These are phyloP conservation scores for Dicrostonyx torquatus DNA, from an alignment of 2,797 vertebrate species.

Conservation along the genomic window DNA sequence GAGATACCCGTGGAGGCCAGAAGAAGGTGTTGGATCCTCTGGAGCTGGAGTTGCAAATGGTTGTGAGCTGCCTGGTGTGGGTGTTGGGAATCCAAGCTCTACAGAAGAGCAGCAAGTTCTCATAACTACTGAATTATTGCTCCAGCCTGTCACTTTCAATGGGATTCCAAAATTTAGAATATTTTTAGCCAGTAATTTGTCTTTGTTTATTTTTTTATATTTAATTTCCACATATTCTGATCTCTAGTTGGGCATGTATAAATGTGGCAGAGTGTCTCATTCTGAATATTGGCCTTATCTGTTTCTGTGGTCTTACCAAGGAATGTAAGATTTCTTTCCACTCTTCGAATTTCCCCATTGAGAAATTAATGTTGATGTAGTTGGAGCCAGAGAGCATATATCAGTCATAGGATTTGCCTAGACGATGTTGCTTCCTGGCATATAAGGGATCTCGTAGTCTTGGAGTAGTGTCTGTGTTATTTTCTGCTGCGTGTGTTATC, in stretches of 20 bases:
- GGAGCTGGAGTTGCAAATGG: not conserved
- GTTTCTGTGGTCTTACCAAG: not conserved
- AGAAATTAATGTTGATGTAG: slow-evolving; percentile 33
- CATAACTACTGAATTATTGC: not conserved
- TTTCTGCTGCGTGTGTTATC: not conserved
- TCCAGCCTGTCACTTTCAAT: not conserved
- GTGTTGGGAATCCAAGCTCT: not conserved
- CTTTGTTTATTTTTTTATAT: not conserved
- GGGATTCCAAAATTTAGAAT: not conserved
- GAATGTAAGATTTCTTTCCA: not conserved
- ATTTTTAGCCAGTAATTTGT: not conserved
- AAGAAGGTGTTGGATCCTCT: not conserved
- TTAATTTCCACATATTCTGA: not conserved
- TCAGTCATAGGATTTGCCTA: not conserved
- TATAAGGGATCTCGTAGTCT: not conserved
- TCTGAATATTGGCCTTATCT: not conserved
- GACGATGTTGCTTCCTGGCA: not conserved
- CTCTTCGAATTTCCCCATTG: not conserved
- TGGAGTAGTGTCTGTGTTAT: not conserved
- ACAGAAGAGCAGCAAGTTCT: not conserved
- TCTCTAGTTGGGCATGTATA: not conserved
- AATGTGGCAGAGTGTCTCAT: not conserved
- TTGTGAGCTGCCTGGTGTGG: not conserved
- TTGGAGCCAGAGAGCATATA: not conserved
- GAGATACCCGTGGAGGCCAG: not conserved